phyloP scores from a whole-genome alignment of 2,888 invertebrate species.

The Oeneis ivallda region DNA sequence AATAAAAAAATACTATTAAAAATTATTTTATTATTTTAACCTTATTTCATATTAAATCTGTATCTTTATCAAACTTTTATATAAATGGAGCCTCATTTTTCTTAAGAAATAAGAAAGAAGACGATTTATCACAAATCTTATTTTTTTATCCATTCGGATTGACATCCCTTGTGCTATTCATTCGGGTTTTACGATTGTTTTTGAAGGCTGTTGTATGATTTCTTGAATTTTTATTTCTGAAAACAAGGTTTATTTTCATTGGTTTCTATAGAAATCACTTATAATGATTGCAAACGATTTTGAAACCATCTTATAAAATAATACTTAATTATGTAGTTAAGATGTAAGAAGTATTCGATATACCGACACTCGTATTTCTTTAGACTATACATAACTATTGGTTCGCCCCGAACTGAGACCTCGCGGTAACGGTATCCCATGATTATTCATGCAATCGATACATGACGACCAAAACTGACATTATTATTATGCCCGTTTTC shows the following conservation, averaged over 20 bases:
- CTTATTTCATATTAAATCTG: constrained; percentile 2
- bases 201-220: constrained; percentile 12
- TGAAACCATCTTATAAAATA: background rate
- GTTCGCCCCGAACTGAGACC: too few relatives aligned
- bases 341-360: too few relatives aligned
- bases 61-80: constrained; percentile 7
- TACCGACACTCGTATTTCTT: too few relatives aligned
- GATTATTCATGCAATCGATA: too few relatives aligned
- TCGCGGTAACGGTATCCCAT: too few relatives aligned
- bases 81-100: constrained; percentile 9
- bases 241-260: constrained; percentile 9
- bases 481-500: too few relatives aligned
- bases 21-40: background rate
- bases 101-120: constrained; percentile 11
- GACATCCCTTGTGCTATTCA: constrained; percentile 13
- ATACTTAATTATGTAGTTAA: too few relatives aligned
- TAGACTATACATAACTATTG: too few relatives aligned
- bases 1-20: too few relatives aligned
- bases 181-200: constrained; percentile 17
- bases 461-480: too few relatives aligned
- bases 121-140: constrained; percentile 14
- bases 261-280: background rate
- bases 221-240: constrained; percentile 9
- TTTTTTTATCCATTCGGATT: constrained; percentile 14
- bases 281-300: background rate